Evolutionary conservation across 2,113 vertebrate genomes (phyloP), one percentile per base, ranked within the genome.

Genomic region (Ictalurus punctatus): DNA sequence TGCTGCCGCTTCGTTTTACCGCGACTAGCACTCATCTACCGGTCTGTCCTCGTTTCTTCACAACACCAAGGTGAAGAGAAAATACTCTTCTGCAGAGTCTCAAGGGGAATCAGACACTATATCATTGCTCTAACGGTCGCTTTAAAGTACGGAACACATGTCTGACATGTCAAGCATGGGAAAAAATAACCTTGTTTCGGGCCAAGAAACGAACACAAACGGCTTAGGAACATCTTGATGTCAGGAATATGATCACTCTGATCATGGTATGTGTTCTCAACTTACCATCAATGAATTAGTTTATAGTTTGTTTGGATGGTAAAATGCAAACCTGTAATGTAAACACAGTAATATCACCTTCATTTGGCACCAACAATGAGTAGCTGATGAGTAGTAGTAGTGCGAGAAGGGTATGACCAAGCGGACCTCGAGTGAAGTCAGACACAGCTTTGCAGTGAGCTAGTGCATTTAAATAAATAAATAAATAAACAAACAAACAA

Each of bases 331-430:
- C 6, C 44, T 48, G 44, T 48, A 48, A 44, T 44, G 44, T 44
- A 44, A 44, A 44, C 44, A 44, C 44, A 44, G 44, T 6, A 6
- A 48, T 48, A 48, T 48, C 44, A 6, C 44, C 44, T 48, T 48
- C 44, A 7, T 7, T 48, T 48, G 44, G 44, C 44, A 48, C 44
- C 44, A 5, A 48, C 0, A 48, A 48, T 7, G 44, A 48, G 44
- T 48, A 48, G 44, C 61, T 89, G 91, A 80, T 88, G 83, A 87
- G 59, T 78, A 14, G 67, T 87, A 71, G 14, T 59, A 12, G 23
- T 40, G 5, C 6, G 8, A 23, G 6, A 23, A 23, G 7, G 25
- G 37, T 76, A 25, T 3, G 5, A 12, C 8, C 9, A 76, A 21
- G 10, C 25, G 73, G 73, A 52, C 76, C 23, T 54, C 9, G 27